Percentiles rank a stretch among this genome's conserved stretches.
These are phyloP conservation scores for Patella vulgata DNA, from an alignment of 1,140 invertebrate genomes.

Conservation along the genomic window DNA sequence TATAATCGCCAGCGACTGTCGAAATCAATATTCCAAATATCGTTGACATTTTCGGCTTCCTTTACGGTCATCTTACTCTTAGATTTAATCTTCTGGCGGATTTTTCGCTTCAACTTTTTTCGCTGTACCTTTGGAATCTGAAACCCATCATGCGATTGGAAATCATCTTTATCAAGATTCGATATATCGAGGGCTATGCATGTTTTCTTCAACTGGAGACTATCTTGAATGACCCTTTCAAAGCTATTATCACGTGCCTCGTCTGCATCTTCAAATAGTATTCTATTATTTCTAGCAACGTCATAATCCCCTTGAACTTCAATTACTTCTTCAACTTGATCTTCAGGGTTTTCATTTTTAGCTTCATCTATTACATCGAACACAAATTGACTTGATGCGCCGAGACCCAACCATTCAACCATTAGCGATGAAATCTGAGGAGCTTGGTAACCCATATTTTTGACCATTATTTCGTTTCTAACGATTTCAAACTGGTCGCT, in stretches of 20 bases:
- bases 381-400: slow-evolving; percentile 1
- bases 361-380: not conserved
- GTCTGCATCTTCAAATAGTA: not conserved
- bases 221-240: not conserved
- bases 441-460: not conserved
- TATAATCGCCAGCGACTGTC: slow-evolving; percentile 60
- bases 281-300: not conserved
- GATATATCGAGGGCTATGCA: no score
- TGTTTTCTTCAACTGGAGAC: no score
- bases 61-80: slow-evolving; percentile 21
- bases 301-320: not conserved
- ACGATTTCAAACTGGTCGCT: slow-evolving; percentile 6
- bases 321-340: slow-evolving; percentile 5
- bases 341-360: not conserved
- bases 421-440: slow-evolving; percentile 16
- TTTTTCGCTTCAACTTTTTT: slow-evolving; percentile 16
- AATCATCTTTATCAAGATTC: not conserved
- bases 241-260: not conserved
- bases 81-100: slow-evolving; percentile 25
- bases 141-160: slow-evolving; percentile 1
- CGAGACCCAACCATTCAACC: slow-evolving; percentile 34
- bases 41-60: slow-evolving; percentile 18
- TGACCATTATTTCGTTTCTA: not conserved
- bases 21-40: slow-evolving; percentile 51
- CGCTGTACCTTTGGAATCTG: not conserved